These are phyloP conservation scores for Hesperia comma DNA, from an alignment of 2,888 invertebrate genomes.

Conservation along the genomic window DNA sequence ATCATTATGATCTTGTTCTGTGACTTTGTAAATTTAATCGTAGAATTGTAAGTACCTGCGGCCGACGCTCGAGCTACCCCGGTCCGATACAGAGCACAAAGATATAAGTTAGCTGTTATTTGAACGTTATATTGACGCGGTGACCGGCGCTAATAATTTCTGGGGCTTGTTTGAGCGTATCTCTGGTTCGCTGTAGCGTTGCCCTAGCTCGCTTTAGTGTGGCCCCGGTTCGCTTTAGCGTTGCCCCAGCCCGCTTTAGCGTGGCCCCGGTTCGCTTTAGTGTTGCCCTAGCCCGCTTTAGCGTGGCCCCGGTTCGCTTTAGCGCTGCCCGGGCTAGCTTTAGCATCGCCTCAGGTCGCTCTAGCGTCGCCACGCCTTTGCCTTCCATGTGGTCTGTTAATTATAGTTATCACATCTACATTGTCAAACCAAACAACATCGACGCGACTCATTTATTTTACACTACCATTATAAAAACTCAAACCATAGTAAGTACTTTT, in stretches of 20 bases:
- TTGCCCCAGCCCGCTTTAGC: not conserved
- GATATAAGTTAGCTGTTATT: conserved; percentile 19
- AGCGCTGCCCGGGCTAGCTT: not conserved
- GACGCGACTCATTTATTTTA: conserved; percentile 38
- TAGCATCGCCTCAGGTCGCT: conserved; percentile 2
- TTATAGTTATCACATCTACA: conserved; percentile 28
- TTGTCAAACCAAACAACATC: conserved; percentile 2
- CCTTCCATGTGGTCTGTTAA: conserved; percentile 50
- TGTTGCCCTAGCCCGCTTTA: not conserved
- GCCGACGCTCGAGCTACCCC: conserved; percentile 22
- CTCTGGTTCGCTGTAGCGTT: not conserved
- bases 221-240: not conserved
- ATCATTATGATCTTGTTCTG: conserved; percentile 70
- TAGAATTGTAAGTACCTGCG: conserved; percentile 58
- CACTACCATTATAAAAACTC: not conserved
- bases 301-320: not conserved
- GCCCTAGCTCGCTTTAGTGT: not conserved
- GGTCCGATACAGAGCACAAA: conserved; percentile 39
- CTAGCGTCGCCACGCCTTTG: conserved; percentile 45
- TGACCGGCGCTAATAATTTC: not conserved
- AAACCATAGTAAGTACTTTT: conserved; percentile 50
- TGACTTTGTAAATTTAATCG: conserved; percentile 62
- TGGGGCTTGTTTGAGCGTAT: not conserved
- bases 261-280: not conserved
- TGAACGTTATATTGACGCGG: not conserved